Base-by-base conservation (phyloP, 2,888 invertebrate species). In the Pyrgus malvae region DNA sequence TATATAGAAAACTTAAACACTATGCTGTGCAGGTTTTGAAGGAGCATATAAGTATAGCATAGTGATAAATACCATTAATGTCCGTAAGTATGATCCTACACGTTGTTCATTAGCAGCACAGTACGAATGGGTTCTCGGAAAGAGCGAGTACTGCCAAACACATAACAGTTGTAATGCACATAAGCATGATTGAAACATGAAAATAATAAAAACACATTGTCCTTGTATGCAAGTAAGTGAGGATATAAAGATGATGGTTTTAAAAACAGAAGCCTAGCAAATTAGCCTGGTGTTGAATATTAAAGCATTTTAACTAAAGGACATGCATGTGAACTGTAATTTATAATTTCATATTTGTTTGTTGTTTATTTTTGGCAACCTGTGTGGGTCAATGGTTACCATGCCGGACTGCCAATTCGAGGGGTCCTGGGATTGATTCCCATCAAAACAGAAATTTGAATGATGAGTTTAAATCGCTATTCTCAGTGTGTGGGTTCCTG, bases 121-220 rank as follows among this genome's bases (percentile, higher is more conserved):
- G 81, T 90, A 90, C 63, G 88, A 86, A 83, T 87, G 84, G 68
- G 82, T 75, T 79, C 90, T 81, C 62, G 90, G 90, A 75, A 76
- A 90, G 63, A 84, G 76, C 66, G 87, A 77, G 69, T 82, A 81
- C 88, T 89, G 88, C 71, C 68, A 74, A 83, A 78, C 76, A 79
- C 63, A 55, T 48, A 55, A 48, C 48, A 55, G 31, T 29, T 48
- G 25, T 48, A 29, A 37, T 23, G n/a, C 27, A 29, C 19, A 12
- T 16, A 19, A 21, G 40, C 40, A 19, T 12, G 19, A 7, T 14
- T 11, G 4, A 37, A 2, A 37, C 16, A 40, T 12, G 21, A 12
- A 19, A 40, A 23, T 12, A 12, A 2, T 19, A 19, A n/a, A 19
- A 19, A 19, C 19, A 19, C 3, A 38, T 8, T 19, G 6, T 6